Evolutionary conservation across 2,797 vertebrate genomes (phyloP).

Genomic region (Enteromius anoplus): DNA sequence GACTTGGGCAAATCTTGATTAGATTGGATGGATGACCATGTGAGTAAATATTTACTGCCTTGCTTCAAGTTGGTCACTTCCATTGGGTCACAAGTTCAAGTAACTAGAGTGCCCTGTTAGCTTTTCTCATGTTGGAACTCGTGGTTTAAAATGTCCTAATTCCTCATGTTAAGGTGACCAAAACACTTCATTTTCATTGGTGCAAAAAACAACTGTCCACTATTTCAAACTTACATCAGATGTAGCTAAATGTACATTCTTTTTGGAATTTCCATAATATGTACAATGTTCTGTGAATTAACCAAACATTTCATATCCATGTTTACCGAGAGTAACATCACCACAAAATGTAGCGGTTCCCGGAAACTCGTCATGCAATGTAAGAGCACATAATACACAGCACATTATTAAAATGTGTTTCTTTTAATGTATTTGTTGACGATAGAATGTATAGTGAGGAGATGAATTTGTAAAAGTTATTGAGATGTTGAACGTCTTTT

Average conservation of each 20-base stretch:
- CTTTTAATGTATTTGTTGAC: not conserved
- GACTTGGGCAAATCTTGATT: not conserved
- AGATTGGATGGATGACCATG: not conserved
- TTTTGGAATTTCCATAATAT: conserved; percentile 13
- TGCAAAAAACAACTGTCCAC: not conserved
- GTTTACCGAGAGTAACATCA: conserved; percentile 2
- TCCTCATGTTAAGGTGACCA: conserved; percentile 21
- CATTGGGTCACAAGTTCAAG: conserved; percentile 21
- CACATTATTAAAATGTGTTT: not conserved
- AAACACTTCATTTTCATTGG: not conserved
- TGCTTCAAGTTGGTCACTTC: not conserved
- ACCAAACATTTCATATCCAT: conserved; percentile 7
- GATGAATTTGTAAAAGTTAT: conserved; percentile 33
- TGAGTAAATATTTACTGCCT: not conserved
- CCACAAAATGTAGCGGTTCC: not conserved
- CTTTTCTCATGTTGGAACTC: not conserved
- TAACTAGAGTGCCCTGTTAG: conserved; percentile 2
- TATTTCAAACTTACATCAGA: conserved; percentile 22
- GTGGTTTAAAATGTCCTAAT: not conserved
- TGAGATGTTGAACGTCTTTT: conserved; percentile 5
- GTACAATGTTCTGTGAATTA: conserved; percentile 31
- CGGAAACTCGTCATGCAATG: not conserved
- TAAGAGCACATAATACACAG: conserved; percentile 8
- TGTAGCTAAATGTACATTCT: not conserved
- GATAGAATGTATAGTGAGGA: not conserved